Percentiles rank a stretch among this genome's conserved stretches.
Evolutionary conservation across 2,113 vertebrate species (phyloP).

Genomic region (Melanostigma gelatinosum): DNA sequence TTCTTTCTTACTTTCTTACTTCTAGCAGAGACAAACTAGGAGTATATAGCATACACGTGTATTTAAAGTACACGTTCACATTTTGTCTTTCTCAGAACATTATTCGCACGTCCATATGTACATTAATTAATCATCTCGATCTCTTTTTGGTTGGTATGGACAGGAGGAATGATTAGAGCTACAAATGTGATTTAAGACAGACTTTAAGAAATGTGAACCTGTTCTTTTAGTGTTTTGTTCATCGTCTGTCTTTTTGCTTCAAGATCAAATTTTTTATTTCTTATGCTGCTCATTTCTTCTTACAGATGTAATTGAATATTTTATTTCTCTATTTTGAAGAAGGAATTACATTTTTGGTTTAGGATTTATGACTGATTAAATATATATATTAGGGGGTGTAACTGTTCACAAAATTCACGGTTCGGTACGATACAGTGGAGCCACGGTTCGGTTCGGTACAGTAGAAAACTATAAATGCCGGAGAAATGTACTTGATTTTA

Average conservation of each 20-base stretch:
- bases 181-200: neutral
- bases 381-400: neutral
- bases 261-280: neutral
- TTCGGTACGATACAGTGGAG: no score
- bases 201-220: neutral
- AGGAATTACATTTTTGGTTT: neutral
- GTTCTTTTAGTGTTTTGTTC: neutral
- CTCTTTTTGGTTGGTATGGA: neutral
- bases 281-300: no score
- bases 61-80: neutral
- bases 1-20: neutral
- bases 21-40: neutral
- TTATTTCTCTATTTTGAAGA: no score
- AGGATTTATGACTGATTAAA: neutral
- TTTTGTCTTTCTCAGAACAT: neutral
- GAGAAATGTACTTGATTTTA: no score
- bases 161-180: neutral
- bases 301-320: no score
- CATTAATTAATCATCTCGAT: neutral
- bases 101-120: no score
- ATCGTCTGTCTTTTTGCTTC: neutral
- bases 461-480: no score
- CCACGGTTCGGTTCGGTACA: no score
- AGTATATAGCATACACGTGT: neutral
- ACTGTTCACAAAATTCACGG: no score